Percentiles rank a stretch among this genome's conserved stretches.
Conservation (phyloP, 2,113 vertebrate genomes). For the Oncorhynchus tshawytscha region DNA sequence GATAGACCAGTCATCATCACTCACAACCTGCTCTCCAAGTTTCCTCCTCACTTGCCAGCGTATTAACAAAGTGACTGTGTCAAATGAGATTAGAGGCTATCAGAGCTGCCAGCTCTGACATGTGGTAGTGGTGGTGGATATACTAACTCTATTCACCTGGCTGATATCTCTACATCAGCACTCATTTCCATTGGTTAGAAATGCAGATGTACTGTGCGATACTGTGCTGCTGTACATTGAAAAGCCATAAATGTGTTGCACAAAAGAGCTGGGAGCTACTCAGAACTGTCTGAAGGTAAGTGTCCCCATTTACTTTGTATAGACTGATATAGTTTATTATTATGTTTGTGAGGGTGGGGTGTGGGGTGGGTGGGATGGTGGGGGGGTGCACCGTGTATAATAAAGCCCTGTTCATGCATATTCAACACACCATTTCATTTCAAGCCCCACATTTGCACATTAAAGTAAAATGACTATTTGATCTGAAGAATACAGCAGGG, state of each 20-base stretch:
- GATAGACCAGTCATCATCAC: slow-evolving; percentile 16
- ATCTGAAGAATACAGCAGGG: slow-evolving; percentile 63
- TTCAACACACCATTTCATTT: slow-evolving; percentile 58
- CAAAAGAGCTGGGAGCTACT: slow-evolving; percentile 27
- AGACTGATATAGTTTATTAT: slow-evolving; percentile 56
- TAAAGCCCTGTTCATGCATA: slow-evolving; percentile 63
- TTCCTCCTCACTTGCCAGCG: slow-evolving; percentile 43
- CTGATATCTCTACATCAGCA: slow-evolving; percentile 25
- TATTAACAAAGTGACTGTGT: slow-evolving; percentile 55
- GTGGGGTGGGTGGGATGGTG: no score
- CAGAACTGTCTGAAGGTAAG: slow-evolving; percentile 49
- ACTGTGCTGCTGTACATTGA: slow-evolving; percentile 25
- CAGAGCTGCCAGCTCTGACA: slow-evolving; percentile 41
- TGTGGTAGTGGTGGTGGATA: slow-evolving; percentile 29
- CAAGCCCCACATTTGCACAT: slow-evolving; percentile 72
- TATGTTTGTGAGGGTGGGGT: not conserved
- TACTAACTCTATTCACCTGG: slow-evolving; percentile 45
- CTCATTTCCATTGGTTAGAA: slow-evolving; percentile 36
- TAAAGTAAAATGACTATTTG: slow-evolving; percentile 74
- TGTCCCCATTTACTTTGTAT: slow-evolving; percentile 57
- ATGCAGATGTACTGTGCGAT: slow-evolving; percentile 25
- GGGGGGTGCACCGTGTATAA: slow-evolving; percentile 6
- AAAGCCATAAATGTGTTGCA: slow-evolving; percentile 10
- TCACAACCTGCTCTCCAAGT: slow-evolving; percentile 24
- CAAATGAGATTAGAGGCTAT: slow-evolving; percentile 39